Percentiles rank a stretch among this genome's conserved stretches.
Conservation (phyloP, 2,113 vertebrate genomes). For the Anarhynchus alexandrinus region DNA sequence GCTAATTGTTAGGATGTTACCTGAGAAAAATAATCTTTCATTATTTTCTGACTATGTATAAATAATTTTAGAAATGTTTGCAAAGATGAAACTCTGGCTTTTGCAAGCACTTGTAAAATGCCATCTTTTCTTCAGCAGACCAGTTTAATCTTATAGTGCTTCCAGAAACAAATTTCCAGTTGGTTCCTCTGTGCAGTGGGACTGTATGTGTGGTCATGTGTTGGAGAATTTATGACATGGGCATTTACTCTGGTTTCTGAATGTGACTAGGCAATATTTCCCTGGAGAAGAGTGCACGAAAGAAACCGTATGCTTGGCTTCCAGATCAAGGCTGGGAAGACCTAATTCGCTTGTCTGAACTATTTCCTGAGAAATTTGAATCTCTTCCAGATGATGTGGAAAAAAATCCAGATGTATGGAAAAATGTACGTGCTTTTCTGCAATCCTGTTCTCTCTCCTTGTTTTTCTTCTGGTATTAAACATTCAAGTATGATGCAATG, state of each 20-base stretch:
- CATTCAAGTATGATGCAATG: neutral
- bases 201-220: neutral
- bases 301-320: constrained; percentile 86
- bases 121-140: neutral
- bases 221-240: neutral
- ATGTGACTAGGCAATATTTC: constrained; percentile 86
- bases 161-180: neutral
- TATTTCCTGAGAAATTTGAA: constrained; percentile 81
- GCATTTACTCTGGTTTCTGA: neutral
- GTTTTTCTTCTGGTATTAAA: neutral
- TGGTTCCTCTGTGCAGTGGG: neutral
- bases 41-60: neutral
- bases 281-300: constrained; percentile 85
- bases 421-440: constrained; percentile 74
- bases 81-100: neutral
- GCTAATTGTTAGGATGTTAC: neutral
- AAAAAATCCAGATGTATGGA: constrained; percentile 77
- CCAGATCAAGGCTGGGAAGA: constrained; percentile 95
- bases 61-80: neutral
- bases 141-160: neutral
- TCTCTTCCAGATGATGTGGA: constrained; percentile 84
- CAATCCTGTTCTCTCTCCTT: neutral
- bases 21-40: neutral
- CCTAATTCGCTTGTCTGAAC: constrained; percentile 81
- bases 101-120: neutral